Conservation (phyloP, 1,140 invertebrate genomes). For the Parapsyche elsis region DNA sequence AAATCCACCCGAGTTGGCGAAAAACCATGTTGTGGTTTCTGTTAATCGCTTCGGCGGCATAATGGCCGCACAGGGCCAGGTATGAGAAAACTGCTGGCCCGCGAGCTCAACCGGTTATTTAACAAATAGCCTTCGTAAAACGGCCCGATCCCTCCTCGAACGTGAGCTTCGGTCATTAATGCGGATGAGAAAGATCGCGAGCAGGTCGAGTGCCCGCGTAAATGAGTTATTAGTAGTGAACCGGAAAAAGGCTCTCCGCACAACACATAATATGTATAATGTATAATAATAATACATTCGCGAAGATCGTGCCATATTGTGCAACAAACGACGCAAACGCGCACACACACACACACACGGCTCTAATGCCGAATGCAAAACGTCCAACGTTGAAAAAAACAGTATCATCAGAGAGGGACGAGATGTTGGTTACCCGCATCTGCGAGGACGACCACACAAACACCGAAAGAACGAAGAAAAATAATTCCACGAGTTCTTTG, state of each 20-base stretch:
- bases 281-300: no score
- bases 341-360: not conserved
- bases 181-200: conserved; percentile 27
- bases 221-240: conserved; percentile 25
- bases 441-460: not conserved
- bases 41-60: conserved; percentile 7
- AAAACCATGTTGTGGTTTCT: conserved; percentile 25
- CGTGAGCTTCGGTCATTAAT: conserved; percentile 31
- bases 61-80: conserved; percentile 2
- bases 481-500: conserved; percentile 28
- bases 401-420: not conserved
- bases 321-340: not conserved
- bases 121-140: conserved; percentile 21
- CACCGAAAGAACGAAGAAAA: not conserved
- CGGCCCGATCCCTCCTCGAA: conserved; percentile 10
- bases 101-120: conserved; percentile 24
- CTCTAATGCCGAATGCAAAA: not conserved
- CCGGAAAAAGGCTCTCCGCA: not conserved
- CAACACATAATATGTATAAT: no score
- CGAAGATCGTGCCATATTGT: not conserved
- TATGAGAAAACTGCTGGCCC: conserved; percentile 26
- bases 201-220: conserved; percentile 4
- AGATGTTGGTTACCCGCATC: not conserved
- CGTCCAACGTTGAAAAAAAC: not conserved
- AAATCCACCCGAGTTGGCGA: not conserved